Conservation (phyloP, 1,140 invertebrate genomes). For the Sipha flava region DNA sequence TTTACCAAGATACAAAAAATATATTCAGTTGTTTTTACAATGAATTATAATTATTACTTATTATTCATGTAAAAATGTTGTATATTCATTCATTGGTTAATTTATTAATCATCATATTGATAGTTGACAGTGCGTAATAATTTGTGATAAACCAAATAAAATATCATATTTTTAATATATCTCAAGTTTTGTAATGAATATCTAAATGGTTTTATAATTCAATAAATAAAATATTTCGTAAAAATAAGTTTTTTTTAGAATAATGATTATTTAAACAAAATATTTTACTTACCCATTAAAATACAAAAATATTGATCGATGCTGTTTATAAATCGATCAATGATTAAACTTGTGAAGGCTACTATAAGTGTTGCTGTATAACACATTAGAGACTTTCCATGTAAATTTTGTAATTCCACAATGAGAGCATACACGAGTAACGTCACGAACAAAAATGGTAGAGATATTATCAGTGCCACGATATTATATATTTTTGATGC, state of each 20-base stretch:
- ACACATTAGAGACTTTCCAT: slow-evolving; percentile 63
- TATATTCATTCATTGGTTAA: too few relatives aligned
- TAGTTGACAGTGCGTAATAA: too few relatives aligned
- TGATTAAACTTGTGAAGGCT: slow-evolving; percentile 47
- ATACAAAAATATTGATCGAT: background rate
- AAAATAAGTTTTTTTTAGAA: background rate
- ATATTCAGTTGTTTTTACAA: too few relatives aligned
- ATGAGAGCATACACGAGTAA: slow-evolving; percentile 62
- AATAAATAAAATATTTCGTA: too few relatives aligned
- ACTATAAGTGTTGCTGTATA: slow-evolving; percentile 56
- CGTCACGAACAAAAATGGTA: slow-evolving; percentile 60
- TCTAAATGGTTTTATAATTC: too few relatives aligned
- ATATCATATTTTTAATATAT: too few relatives aligned
- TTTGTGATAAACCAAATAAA: too few relatives aligned
- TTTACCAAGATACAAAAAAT: too few relatives aligned
- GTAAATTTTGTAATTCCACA: slow-evolving; percentile 60
- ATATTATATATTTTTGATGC: background rate
- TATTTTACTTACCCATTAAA: background rate
- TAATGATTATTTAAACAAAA: background rate
- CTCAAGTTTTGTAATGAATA: too few relatives aligned
- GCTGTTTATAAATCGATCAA: background rate
- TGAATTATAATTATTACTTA: too few relatives aligned
- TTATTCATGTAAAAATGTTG: too few relatives aligned
- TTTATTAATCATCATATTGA: too few relatives aligned
- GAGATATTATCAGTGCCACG: slow-evolving; percentile 56